Conservation (phyloP, 2,888 invertebrate genomes). For the Thysanoteuthis rhombus region DNA sequence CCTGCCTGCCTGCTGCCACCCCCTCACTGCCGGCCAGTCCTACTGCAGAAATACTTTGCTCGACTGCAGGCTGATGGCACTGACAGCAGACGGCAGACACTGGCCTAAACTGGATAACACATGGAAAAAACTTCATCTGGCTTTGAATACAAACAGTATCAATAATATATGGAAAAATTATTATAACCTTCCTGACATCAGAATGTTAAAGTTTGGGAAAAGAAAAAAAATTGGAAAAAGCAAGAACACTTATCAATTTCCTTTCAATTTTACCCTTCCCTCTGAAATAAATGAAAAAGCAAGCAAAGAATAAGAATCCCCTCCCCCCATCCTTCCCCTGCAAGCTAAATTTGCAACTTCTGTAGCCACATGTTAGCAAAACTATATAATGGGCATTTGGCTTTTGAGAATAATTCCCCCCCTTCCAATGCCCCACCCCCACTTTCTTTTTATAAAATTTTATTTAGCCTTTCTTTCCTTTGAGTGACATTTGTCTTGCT, state of each 20-base stretch:
- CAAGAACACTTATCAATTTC: background rate
- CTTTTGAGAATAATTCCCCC: background rate
- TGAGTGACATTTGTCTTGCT: no score
- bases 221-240: no score
- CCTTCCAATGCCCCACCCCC: no score
- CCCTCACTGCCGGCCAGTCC: conserved; percentile 27
- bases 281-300: background rate
- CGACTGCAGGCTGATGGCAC: conserved; percentile 28
- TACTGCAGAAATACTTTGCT: background rate
- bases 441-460: no score
- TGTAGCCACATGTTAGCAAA: conserved; percentile 12
- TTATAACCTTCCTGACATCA: no score
- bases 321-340: background rate
- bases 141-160: conserved; percentile 18
- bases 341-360: conserved; percentile 23
- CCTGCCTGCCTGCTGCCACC: conserved; percentile 23
- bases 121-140: conserved; percentile 25
- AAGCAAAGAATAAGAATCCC: no score
- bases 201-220: no score
- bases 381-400: background rate
- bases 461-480: no score
- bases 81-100: conserved; percentile 30
- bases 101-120: conserved; percentile 31
- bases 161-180: background rate
- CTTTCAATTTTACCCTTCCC: background rate